Base-by-base conservation (phyloP, 2,113 vertebrate genomes). In the Perca flavescens region DNA sequence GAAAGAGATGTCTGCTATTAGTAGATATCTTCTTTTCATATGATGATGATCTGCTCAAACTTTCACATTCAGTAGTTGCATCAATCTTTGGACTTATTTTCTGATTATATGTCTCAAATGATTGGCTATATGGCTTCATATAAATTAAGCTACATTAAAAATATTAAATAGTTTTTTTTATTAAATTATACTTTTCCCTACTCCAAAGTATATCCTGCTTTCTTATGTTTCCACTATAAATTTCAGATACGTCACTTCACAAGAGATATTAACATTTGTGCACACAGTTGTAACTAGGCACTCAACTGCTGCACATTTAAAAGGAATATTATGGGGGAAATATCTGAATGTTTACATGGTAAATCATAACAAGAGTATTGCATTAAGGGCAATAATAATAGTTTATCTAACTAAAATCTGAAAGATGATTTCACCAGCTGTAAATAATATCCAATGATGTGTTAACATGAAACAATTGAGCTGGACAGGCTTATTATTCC, bases 341-440 rank as follows among this genome's bases (percentile, higher is more conserved):
- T 64, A 74, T 36, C 47, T 76, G 86, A 64, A 87, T 85, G 87
- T 94, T 95, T 94, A 94, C 90, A 94, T 73, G 85, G 93, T 94
- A 94, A 95, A 93, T 92, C 83, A 57, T 86, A 78, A 88, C 31
- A 80, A 79, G 15, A 85, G 77, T 86, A 90, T 86, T 91, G 88
- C 91, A 74, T 77, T 77, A 89, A 88, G 80, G 11, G 85, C 91
- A 92, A 94, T 88, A 89, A 84, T 31, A 89, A 76, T 19, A 89
- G 52, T 21, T 77, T 58, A 71, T 79, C 66, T 47, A 80, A 77
- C 65, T 79, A 76, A 1, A 86, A 57, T 64, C 15, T 69, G 21
- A 63, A 79, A 53, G n/a, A 65, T 25, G 6, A 61, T 58, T 79
- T 83, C n/a, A 79, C 31, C 31, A 68, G 63, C 60, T 77, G 52